phyloP scores from a whole-genome alignment of 2,113 vertebrate species.

The Petrocephalus microphthalmus region DNA sequence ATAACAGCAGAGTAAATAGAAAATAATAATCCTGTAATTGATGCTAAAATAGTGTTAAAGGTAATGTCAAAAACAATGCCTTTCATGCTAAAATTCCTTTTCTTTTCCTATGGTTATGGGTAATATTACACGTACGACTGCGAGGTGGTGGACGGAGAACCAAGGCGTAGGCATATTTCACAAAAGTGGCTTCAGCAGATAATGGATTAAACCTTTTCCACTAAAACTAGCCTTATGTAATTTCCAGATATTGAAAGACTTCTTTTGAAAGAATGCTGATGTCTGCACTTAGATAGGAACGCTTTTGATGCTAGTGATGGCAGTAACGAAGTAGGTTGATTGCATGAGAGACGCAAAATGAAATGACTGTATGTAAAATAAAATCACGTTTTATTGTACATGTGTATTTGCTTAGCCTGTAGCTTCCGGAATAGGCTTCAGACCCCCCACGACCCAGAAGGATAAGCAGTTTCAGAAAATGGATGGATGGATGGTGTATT shows the following conservation, averaged over 20 bases:
- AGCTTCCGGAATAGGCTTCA: too few species aligned
- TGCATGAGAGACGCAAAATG: background rate
- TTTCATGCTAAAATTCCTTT: background rate
- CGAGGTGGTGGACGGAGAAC: background rate
- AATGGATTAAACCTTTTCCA: background rate
- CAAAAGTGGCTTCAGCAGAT: background rate
- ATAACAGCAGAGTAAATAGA: background rate
- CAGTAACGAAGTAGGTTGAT: background rate
- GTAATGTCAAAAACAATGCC: background rate
- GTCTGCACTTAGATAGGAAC: background rate
- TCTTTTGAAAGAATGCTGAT: background rate
- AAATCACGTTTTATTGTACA: background rate
- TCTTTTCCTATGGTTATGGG: background rate
- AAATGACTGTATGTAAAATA: background rate
- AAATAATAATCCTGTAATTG: background rate
- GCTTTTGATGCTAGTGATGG: background rate
- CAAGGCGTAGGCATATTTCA: background rate
- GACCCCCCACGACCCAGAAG: too few species aligned
- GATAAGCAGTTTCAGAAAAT: too few species aligned
- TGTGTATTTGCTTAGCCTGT: background rate
- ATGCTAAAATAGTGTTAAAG: background rate
- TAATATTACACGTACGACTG: background rate
- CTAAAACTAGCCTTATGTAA: background rate
- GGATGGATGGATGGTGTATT: background rate
- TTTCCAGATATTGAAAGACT: background rate